Base-by-base conservation (phyloP, 2,797 vertebrate genomes). In the Chanos chanos region DNA sequence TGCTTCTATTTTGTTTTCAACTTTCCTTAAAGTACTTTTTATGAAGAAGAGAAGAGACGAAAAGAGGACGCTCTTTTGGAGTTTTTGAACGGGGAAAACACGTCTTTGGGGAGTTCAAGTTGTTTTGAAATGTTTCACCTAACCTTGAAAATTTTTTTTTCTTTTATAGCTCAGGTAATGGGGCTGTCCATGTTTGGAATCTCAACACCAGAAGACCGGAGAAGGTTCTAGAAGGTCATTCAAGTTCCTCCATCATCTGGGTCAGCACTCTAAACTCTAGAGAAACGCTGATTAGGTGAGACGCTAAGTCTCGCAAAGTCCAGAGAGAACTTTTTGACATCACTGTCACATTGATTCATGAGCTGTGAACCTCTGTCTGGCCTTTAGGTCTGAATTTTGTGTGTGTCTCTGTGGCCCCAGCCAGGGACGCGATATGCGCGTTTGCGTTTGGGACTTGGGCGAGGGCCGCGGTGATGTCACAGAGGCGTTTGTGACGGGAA, bases 151-250 rank as follows among this genome's bases (percentile, higher is more conserved):
- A 1, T 3, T 8, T 50, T 41, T 47, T 1, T 24, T 1, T 52
- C 13, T 60, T 67, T 33, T 85, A 24, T 61, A 99, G 96, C 54
- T 94, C 93, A 24, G 90, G 83, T 59, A 90, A 79, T 1, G 96
- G 96, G 5, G 41, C 83, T 53, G 80, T 99, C 68, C 93, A 97
- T 9, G 62, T 94, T 62, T 99, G 96, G 96, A 95, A 92, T 81
- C 82, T 99, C 72, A 88, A 81, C 71, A 95, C 87, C 9, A 85
- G 79, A 72, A 89, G 96, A 72, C 51, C 86, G 1, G 75, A 91
- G 8, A 65, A 70, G 27, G 64, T 81, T 21, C 47, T 97, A 34
- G 87, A 96, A 44, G 92, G 93, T 36, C 96, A 99, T 0, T 67
- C 78, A 52, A 86, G 92, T 40, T 89, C 81, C 69, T 94, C 95